These are phyloP conservation scores for Limnothrissa miodon DNA, from an alignment of 2,113 vertebrate genomes.

Conservation along the genomic window DNA sequence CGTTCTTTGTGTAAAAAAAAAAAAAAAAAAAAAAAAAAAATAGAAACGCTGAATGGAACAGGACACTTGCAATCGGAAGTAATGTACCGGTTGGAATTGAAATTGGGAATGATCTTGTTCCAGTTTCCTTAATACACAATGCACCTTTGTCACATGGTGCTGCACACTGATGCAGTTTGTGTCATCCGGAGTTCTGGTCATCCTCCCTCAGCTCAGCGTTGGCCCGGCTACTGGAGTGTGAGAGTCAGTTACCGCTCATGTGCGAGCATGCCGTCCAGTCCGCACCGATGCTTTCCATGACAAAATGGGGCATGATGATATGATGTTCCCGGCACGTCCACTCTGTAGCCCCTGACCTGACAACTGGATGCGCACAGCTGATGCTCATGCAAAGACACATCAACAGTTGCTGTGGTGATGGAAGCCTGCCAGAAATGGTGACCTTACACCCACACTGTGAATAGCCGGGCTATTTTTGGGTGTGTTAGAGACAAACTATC, in stretches of 20 bases:
- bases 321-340: not conserved
- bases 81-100: not conserved
- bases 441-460: slow-evolving; percentile 2
- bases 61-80: not conserved
- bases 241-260: not conserved
- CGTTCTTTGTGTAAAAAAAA: not conserved
- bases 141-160: too few relatives aligned
- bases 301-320: not conserved
- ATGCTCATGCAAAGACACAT: not conserved
- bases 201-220: not conserved
- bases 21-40: too few relatives aligned
- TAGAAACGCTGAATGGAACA: not conserved
- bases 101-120: too few relatives aligned
- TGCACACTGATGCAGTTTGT: not conserved
- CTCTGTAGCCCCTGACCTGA: not conserved
- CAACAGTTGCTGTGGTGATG: not conserved
- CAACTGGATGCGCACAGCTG: not conserved
- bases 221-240: not conserved
- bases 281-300: not conserved
- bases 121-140: not conserved
- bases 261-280: not conserved
- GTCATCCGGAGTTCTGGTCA: not conserved
- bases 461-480: not conserved
- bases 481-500: not conserved
- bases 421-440: not conserved